A percentile compares a stretch with the other conserved stretches of the same genome.
Conservation (phyloP, 2,888 invertebrate species). For the Amphipyra berbera region DNA sequence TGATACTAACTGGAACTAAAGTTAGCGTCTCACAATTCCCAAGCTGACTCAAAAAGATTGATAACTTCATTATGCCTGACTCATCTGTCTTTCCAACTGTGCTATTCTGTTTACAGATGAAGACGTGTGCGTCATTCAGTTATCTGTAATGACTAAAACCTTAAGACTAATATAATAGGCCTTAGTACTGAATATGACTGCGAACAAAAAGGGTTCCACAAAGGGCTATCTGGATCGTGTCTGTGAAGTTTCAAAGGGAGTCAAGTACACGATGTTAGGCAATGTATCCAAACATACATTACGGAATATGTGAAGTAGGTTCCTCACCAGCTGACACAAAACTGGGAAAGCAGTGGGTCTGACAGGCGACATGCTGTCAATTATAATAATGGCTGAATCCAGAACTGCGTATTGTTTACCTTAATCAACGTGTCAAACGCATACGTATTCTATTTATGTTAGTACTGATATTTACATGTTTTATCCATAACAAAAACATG, state of each 20-base stretch:
- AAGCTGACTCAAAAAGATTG: constrained; percentile 31
- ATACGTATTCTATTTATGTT: constrained; percentile 9
- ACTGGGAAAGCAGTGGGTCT: constrained; percentile 23
- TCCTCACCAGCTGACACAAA: constrained; percentile 19
- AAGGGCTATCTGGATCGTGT: not conserved
- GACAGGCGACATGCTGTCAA: constrained; percentile 35
- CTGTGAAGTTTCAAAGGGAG: constrained; percentile 6
- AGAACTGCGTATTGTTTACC: constrained; percentile 23
- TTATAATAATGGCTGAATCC: constrained; percentile 29
- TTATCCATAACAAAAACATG: constrained; percentile 5
- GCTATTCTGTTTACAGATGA: constrained; percentile 20
- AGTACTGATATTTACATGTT: not conserved
- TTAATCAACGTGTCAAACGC: constrained; percentile 4
- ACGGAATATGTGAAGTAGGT: not conserved
- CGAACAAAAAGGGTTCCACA: not conserved
- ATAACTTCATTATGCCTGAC: constrained; percentile 29
- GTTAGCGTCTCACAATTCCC: constrained; percentile 3
- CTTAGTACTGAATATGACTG: constrained; percentile 8
- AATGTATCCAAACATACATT: constrained; percentile 1
- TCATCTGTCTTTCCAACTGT: constrained; percentile 27
- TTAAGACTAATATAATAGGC: not conserved
- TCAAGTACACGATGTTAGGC: not conserved
- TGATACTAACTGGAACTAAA: not conserved
- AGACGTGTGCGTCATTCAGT: constrained; percentile 32
- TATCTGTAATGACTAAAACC: constrained; percentile 40